phyloP scores from a whole-genome alignment of 2,888 invertebrate genomes.

The Idaea biselata region DNA sequence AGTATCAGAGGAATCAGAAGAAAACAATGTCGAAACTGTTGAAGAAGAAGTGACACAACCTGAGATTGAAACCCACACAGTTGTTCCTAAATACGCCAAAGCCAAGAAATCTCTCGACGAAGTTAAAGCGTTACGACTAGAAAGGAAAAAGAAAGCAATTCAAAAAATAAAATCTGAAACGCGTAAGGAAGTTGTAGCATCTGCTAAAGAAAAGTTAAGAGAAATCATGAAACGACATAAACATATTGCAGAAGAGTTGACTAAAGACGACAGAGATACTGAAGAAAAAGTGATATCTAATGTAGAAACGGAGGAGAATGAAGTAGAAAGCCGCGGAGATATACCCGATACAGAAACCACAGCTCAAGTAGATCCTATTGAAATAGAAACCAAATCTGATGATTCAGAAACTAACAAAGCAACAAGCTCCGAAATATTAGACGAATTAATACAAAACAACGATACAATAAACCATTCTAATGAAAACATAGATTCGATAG shows the following conservation, averaged over 20 bases:
- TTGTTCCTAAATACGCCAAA: slow-evolving; percentile 36
- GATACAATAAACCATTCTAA: slow-evolving; percentile 42
- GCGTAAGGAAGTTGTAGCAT: slow-evolving; percentile 69
- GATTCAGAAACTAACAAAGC: slow-evolving; percentile 18
- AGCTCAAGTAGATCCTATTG: slow-evolving; percentile 24
- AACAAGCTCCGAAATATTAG: slow-evolving; percentile 10
- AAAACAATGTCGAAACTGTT: slow-evolving; percentile 6
- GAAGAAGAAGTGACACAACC: slow-evolving; percentile 12
- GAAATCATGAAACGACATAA: slow-evolving; percentile 76
- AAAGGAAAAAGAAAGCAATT: slow-evolving; percentile 67
- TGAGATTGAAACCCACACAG: slow-evolving; percentile 25
- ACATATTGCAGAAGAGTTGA: slow-evolving; percentile 62
- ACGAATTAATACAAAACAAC: slow-evolving; percentile 28
- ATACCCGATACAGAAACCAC: slow-evolving; percentile 49
- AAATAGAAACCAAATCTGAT: slow-evolving; percentile 23
- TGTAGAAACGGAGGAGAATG: slow-evolving; percentile 32
- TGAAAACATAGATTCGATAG: slow-evolving; percentile 68
- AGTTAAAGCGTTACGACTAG: slow-evolving; percentile 53
- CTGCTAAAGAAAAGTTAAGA: slow-evolving; percentile 73
- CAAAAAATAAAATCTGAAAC: slow-evolving; percentile 74
- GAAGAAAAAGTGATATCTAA: slow-evolving; percentile 41
- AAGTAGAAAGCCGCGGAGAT: slow-evolving; percentile 54
- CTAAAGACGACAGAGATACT: slow-evolving; percentile 15
- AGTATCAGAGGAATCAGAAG: slow-evolving; percentile 14
- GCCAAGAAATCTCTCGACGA: slow-evolving; percentile 58